Conservation (phyloP, 1,140 invertebrate genomes). For the Meteorus sp. region DNA sequence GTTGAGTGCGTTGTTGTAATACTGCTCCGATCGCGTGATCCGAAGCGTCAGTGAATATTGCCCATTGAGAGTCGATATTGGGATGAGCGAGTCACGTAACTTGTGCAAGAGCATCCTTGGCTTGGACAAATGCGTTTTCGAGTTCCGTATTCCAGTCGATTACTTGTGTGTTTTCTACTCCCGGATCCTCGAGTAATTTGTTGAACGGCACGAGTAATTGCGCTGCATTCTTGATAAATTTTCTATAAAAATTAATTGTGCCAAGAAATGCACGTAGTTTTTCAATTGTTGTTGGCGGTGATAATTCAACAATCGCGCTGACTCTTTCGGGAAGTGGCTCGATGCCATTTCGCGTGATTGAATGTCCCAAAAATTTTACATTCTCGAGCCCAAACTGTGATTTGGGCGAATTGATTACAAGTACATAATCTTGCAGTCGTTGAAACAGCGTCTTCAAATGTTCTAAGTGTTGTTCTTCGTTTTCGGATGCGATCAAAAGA, state of each 20-base stretch:
- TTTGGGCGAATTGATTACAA: neutral
- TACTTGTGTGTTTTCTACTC: too few species aligned
- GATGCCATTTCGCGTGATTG: neutral
- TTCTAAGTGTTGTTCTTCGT: constrained; percentile 23
- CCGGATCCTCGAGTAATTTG: constrained; percentile 25
- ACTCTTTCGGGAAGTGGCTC: neutral
- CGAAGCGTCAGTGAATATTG: constrained; percentile 33
- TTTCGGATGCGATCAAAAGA: constrained; percentile 34
- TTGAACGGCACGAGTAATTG: constrained; percentile 31
- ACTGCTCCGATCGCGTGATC: constrained; percentile 34
- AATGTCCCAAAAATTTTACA: neutral
- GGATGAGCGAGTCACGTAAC: too few species aligned
- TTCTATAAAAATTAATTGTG: constrained; percentile 37
- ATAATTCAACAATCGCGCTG: constrained; percentile 27
- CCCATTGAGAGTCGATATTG: too few species aligned
- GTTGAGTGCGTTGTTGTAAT: constrained; percentile 31
- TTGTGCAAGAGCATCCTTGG: too few species aligned
- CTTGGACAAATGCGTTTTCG: too few species aligned
- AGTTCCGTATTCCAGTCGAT: too few species aligned
- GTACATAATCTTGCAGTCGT: constrained; percentile 27
- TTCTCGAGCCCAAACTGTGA: neutral
- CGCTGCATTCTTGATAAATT: constrained; percentile 32
- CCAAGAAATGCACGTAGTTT: too few species aligned
- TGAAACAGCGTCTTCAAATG: constrained; percentile 29
- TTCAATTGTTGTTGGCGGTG: constrained; percentile 33